A percentile compares a stretch with the other conserved stretches of the same genome.
phyloP scores from a whole-genome alignment of 1,140 invertebrate species.

The Caerostris extrusa region DNA sequence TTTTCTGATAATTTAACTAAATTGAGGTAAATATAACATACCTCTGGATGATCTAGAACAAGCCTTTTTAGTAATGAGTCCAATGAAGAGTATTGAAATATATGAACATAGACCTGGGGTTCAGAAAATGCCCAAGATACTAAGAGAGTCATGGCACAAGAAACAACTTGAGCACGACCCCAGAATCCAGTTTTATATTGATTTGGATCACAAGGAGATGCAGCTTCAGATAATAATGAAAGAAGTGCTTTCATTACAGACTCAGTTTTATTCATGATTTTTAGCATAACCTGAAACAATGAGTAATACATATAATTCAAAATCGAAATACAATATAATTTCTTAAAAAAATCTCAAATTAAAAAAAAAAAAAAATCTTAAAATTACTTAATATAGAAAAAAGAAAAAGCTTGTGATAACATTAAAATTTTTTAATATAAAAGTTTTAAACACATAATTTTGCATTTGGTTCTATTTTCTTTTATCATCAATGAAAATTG shows the following conservation, averaged over 20 bases:
- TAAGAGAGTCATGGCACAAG: constrained; percentile 90
- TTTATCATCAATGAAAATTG: too few species aligned
- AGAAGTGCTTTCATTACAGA: constrained; percentile 90
- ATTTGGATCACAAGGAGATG: constrained; percentile 88
- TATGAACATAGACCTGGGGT: constrained; percentile 84
- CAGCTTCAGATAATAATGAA: constrained; percentile 92
- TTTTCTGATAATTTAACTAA: not conserved
- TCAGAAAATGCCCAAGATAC: constrained; percentile 92
- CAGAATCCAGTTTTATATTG: constrained; percentile 93
- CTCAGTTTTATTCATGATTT: constrained; percentile 89
- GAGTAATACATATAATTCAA: not conserved
- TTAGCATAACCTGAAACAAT: constrained; percentile 86
- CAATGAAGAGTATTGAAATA: constrained; percentile 87
- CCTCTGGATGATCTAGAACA: constrained; percentile 91
- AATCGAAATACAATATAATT: too few species aligned
- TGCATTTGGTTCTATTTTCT: too few species aligned
- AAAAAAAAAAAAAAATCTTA: too few species aligned
- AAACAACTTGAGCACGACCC: constrained; percentile 90
- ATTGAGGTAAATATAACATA: constrained; percentile 73
- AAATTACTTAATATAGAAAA: too few species aligned
- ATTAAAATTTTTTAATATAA: too few species aligned
- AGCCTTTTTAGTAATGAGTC: constrained; percentile 88
- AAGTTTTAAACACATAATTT: too few species aligned
- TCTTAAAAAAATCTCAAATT: too few species aligned
- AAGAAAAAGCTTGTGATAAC: too few species aligned